Evolutionary conservation across 1,140 invertebrate genomes (phyloP).

Genomic region (Microplitis demolitor): DNA sequence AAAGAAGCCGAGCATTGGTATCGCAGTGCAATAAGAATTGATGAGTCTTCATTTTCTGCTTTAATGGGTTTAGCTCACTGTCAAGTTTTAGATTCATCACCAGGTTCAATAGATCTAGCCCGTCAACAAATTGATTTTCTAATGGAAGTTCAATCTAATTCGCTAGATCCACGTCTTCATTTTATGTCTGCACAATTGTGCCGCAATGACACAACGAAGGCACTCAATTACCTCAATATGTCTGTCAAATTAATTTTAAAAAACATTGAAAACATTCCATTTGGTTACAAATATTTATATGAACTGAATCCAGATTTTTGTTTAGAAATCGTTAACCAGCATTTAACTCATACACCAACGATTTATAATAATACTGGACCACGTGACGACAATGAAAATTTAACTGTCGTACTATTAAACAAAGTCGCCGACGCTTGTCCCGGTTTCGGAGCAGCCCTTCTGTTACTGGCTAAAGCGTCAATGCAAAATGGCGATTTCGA

Average conservation of each 20-base stretch:
- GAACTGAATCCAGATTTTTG: constrained; percentile 86
- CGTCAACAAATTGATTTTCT: constrained; percentile 87
- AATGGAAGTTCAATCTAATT: constrained; percentile 76
- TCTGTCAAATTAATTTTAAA: constrained; percentile 74
- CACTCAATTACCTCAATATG: constrained; percentile 70
- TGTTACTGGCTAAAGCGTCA: constrained; percentile 78
- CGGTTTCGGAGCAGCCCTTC: constrained; percentile 75
- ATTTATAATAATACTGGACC: constrained; percentile 29
- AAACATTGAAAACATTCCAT: constrained; percentile 67
- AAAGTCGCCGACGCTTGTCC: constrained; percentile 80
- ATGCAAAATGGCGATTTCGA: constrained; percentile 78
- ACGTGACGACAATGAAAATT: constrained; percentile 52
- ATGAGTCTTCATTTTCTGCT: constrained; percentile 80
- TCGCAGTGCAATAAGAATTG: constrained; percentile 78
- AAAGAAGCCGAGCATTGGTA: constrained; percentile 82
- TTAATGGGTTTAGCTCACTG: constrained; percentile 81
- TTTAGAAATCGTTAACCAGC: constrained; percentile 77
- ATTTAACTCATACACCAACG: constrained; percentile 66
- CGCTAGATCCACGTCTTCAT: constrained; percentile 65
- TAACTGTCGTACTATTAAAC: constrained; percentile 73
- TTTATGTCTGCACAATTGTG: constrained; percentile 73
- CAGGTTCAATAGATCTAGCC: constrained; percentile 68
- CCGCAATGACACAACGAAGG: constrained; percentile 65
- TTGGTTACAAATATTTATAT: constrained; percentile 77
- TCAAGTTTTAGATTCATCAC: constrained; percentile 69